Evolutionary conservation across 2,888 invertebrate genomes (phyloP).

Genomic region (Tholera decimalis): DNA sequence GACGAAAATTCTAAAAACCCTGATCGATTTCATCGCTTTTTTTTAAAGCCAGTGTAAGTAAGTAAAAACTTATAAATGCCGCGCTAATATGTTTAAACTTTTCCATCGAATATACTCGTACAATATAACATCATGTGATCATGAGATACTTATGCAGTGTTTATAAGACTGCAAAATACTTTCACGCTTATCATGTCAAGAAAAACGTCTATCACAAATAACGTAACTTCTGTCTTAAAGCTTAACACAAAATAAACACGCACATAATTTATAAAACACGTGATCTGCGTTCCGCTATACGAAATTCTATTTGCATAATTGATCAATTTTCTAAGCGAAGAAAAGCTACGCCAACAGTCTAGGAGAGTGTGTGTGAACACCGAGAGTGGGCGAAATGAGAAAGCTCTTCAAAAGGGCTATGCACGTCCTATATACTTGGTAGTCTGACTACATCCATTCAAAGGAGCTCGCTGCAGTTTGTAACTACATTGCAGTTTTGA

Average conservation of each 20-base stretch:
- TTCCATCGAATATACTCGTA: too few relatives aligned
- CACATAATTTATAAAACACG: constrained; percentile 6
- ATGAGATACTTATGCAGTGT: too few relatives aligned
- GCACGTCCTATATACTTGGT: constrained; percentile 22
- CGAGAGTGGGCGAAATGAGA: constrained; percentile 38
- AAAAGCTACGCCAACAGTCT: constrained; percentile 21
- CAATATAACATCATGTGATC: too few relatives aligned
- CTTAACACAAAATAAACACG: constrained; percentile 6
- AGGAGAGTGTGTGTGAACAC: constrained; percentile 14
- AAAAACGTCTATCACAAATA: not conserved
- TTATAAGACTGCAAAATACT: not conserved
- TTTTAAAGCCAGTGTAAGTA: too few relatives aligned
- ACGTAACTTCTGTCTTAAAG: not conserved
- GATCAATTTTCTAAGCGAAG: constrained; percentile 21
- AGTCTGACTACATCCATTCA: not conserved
- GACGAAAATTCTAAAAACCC: too few relatives aligned
- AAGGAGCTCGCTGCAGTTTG: constrained; percentile 11
- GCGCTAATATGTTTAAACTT: too few relatives aligned
- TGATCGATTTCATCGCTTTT: too few relatives aligned
- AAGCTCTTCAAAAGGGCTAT: constrained; percentile 45
- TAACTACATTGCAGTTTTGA: constrained; percentile 1
- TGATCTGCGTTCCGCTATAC: not conserved
- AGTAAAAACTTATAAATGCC: too few relatives aligned
- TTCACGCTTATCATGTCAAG: not conserved
- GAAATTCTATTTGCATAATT: constrained; percentile 40